Evolutionary conservation across 2,797 vertebrate species (phyloP).

Genomic region (Psittacula echo): DNA sequence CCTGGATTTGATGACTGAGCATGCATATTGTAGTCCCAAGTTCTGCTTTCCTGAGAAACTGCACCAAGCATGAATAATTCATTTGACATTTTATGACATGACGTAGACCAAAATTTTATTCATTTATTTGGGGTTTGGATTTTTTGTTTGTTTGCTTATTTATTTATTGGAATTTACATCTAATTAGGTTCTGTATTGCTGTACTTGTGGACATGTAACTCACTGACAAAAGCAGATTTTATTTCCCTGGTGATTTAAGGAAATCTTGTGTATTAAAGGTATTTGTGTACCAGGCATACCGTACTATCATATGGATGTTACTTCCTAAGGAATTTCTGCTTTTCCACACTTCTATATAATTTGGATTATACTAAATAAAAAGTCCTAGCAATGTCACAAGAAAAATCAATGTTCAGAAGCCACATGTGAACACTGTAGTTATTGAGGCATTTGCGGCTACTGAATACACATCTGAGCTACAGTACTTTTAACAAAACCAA

Average conservation of each 20-base stretch:
- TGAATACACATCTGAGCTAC: not conserved
- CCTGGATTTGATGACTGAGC: not conserved
- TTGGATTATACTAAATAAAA: not conserved
- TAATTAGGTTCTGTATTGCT: not conserved
- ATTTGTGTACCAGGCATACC: not conserved
- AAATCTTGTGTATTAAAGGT: not conserved
- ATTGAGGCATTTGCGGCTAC: not conserved
- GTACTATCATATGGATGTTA: not conserved
- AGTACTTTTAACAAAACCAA: not conserved
- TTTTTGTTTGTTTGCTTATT: not conserved
- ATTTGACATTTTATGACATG: not conserved
- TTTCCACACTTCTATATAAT: not conserved
- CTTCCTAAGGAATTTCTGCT: not conserved
- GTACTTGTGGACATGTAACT: not conserved
- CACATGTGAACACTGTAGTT: not conserved
- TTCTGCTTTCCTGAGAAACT: not conserved
- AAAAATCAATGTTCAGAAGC: not conserved
- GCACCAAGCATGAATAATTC: not conserved
- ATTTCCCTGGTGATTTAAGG: not conserved
- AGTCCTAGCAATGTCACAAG: not conserved
- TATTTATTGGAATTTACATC: not conserved
- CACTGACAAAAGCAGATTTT: not conserved
- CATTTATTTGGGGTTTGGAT: not conserved
- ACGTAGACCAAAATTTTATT: not conserved
- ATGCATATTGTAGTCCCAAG: accelerated